Base-by-base conservation (phyloP, 2,888 invertebrate species). In the Philhelius pedissequus region DNA sequence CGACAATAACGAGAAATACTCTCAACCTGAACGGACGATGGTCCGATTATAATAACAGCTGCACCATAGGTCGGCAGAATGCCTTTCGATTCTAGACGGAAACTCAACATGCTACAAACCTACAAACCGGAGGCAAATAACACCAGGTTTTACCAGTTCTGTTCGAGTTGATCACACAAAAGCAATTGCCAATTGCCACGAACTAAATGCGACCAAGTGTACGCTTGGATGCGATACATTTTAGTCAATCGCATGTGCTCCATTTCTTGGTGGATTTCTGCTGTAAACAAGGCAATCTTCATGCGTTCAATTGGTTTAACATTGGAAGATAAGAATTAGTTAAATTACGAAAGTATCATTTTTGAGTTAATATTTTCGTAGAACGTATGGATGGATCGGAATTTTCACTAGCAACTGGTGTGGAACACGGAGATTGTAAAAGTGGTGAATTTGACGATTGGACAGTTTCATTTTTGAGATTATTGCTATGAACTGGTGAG, bases 81-180 rank as follows among this genome's bases (percentile, higher is more conserved):
- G 3, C 40, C 9, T 25, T 76, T 66, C 27, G 74, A 86, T 35
- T 87, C 86, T 40, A 87, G 35, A 6, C 87, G 87, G 43, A 86
- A 88, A n/a, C 86, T 86, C n/a, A 96, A 90, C 69, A 93, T 92
- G 60, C 94, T 94, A 64, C 94, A n/a, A n/a, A n/a, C n/a, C n/a
- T n/a, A n/a, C n/a, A 92, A 4, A 97, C 90, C 0, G 95, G 94
- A 13, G 95, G 94, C 27, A 95, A 89, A 88, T 95, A 96, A 0
- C 95, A 94, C 88, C 94, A 90, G 0, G 96, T 95, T 91, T 96
- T 96, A 0, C 96, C 96, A 66, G 94, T 93, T 13, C 91, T 90
- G 0, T 91, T 88, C 0, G 94, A 92, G 79, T 94, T 93, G 1
- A 96, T 92, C 79, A 95, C 92, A 64, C 95, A 93, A 1, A 95